Percentiles rank a stretch among this genome's conserved stretches.
Conservation (phyloP, 2,113 vertebrate species). For the Eubucco bourcierii region DNA sequence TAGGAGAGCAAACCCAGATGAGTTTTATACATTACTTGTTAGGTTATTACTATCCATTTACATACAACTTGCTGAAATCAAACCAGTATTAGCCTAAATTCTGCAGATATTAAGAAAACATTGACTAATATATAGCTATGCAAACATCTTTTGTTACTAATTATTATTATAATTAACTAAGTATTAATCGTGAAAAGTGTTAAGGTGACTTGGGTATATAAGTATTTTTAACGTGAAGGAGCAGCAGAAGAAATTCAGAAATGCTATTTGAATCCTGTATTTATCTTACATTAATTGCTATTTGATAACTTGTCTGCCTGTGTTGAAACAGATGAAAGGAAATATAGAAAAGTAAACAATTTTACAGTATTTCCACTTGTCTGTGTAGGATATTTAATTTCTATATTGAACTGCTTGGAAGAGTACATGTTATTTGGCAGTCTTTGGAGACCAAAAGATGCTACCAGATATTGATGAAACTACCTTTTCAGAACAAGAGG, state of each 20-base stretch:
- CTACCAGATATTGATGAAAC: slow-evolving; percentile 15
- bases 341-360: not conserved
- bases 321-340: not conserved
- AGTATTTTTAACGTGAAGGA: not conserved
- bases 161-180: not conserved
- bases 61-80: not conserved
- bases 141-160: not conserved
- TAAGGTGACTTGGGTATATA: not conserved
- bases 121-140: not conserved
- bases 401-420: not conserved
- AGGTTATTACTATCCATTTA: not conserved
- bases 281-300: not conserved
- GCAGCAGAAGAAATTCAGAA: not conserved
- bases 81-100: not conserved
- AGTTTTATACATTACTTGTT: not conserved
- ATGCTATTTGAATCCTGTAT: not conserved
- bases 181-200: not conserved
- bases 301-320: not conserved
- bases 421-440: not conserved
- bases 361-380: not conserved
- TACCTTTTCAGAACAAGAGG: slow-evolving; percentile 50
- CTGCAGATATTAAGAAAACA: not conserved
- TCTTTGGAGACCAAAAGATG: slow-evolving; percentile 1
- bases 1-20: not conserved
- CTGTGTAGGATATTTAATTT: not conserved